Percentiles rank a stretch among this genome's conserved stretches.
Evolutionary conservation across 64 coral and sea anemone species (phyloP).

Genomic region (Astreopora myriophthalma): DNA sequence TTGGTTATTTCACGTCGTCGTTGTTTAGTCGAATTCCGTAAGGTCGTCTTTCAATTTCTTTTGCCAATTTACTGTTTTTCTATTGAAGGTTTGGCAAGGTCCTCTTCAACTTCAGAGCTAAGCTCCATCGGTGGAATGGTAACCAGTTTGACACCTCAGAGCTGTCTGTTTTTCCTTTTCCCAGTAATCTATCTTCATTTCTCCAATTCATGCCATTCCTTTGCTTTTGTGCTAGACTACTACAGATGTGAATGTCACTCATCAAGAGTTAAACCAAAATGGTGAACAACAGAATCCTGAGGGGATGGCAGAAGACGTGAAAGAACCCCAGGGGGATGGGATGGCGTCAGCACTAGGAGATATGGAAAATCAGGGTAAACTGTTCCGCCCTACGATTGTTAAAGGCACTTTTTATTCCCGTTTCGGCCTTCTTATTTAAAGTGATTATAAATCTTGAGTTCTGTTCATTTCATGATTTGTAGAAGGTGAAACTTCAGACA

Average conservation of each 20-base stretch:
- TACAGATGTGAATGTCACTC: background rate
- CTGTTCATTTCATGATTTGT: background rate
- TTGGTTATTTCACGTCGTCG: no score
- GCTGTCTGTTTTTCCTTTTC: background rate
- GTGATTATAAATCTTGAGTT: background rate
- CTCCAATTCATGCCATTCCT: background rate
- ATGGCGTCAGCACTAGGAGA: background rate
- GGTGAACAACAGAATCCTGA: background rate
- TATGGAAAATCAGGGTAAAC: background rate
- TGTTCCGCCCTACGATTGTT: background rate
- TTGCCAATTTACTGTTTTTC: background rate
- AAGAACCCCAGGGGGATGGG: constrained; percentile 9
- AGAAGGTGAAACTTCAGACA: constrained; percentile 23
- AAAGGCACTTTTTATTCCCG: background rate
- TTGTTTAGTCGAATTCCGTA: background rate
- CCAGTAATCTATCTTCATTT: background rate
- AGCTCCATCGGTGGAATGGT: constrained; percentile 90
- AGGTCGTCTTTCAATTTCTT: background rate
- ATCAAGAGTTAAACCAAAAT: background rate
- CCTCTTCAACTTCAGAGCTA: constrained; percentile 75
- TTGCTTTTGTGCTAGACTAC: background rate
- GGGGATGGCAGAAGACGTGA: constrained; percentile 28
- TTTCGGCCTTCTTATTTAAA: background rate
- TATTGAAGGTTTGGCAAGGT: constrained; percentile 76
- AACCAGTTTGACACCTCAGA: background rate